These are phyloP conservation scores for Crotalus helleri DNA, from an alignment of 2,113 vertebrate species.

Conservation along the genomic window DNA sequence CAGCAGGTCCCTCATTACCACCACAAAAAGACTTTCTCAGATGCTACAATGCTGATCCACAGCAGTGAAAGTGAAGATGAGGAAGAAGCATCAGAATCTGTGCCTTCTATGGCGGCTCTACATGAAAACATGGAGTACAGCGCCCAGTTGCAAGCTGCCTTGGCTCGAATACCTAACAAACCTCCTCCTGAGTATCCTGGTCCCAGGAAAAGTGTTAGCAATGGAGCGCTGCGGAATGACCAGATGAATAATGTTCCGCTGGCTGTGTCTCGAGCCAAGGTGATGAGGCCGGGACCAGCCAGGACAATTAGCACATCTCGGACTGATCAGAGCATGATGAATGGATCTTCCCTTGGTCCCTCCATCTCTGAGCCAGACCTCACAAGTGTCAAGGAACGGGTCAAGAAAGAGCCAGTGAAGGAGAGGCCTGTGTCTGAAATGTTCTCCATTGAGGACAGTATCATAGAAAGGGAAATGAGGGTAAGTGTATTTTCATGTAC, in stretches of 20 bases:
- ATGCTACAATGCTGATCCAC: slow-evolving; percentile 95
- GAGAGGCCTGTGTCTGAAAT: slow-evolving; percentile 96
- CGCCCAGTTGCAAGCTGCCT: slow-evolving; percentile 88
- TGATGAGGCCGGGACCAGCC: slow-evolving; percentile 66
- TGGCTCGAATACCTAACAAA: slow-evolving; percentile 93
- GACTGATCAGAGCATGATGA: slow-evolving; percentile 78
- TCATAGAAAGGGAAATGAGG: slow-evolving; percentile 93
- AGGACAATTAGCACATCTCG: slow-evolving; percentile 77
- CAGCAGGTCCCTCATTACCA: slow-evolving; percentile 74
- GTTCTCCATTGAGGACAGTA: slow-evolving; percentile 95
- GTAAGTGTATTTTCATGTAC: slow-evolving; percentile 67
- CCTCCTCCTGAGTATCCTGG: slow-evolving; percentile 94
- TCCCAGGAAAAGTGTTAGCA: slow-evolving; percentile 80
- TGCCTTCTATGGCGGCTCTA: slow-evolving; percentile 76
- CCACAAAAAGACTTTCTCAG: slow-evolving; percentile 91
- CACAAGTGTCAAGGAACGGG: slow-evolving; percentile 92
- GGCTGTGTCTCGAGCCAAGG: slow-evolving; percentile 65
- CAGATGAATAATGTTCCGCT: slow-evolving; percentile 47
- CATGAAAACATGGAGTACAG: slow-evolving; percentile 82
- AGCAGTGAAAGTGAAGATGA: slow-evolving; percentile 91
- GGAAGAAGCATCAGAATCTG: slow-evolving; percentile 69
- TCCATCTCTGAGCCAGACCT: slow-evolving; percentile 95
- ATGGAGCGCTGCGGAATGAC: slow-evolving; percentile 73
- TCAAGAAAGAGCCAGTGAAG: slow-evolving; percentile 91
- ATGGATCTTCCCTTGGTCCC: slow-evolving; percentile 84